Evolutionary conservation across 1,140 invertebrate species (phyloP), one percentile per base, ranked within the genome.

Genomic region (Trachymyrmex cornetzi): DNA sequence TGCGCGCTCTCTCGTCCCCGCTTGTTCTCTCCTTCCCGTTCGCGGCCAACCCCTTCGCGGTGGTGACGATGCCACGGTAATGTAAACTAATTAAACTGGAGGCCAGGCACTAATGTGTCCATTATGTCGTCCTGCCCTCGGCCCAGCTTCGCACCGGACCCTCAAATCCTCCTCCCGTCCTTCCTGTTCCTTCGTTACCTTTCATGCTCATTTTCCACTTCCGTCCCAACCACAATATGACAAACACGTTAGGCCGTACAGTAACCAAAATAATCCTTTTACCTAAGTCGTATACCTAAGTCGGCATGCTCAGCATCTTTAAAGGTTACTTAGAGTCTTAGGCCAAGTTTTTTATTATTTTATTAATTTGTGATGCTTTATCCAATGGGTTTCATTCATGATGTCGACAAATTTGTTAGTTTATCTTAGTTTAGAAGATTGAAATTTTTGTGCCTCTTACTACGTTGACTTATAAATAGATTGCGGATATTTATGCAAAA

Each of bases 41-140:
- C 67, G 59, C n/a, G 63, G 74, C 88, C 88, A 90, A 91, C 91
- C 93, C 93, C 88, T 94, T 88, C 90, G 87, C 87, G 90, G 89
- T 92, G 88, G 91, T 93, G 93, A 94, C 93, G 93, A 94, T 92
- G 92, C 93, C 88, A 89, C 92, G 91, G 91, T 94, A 94, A 94
- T 94, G 94, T 94, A 94, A 94, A 94, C 94, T 94, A 94, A 94
- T 94, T 94, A 94, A 94, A 94, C 93, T 88, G 91, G 93, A 94
- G 93, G 91, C 93, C 91, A 91, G 88, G 92, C 90, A 92, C 93
- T 94, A 94, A 94, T 94, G 94, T 92, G 91, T 94, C 94, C 94
- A 94, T 94, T 94, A 94, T 93, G 92, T 92, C 87, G 91, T 91
- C 86, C 91, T 92, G 92, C 91, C 87, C 91, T 92, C 91, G 75